A percentile compares a stretch with the other conserved stretches of the same genome.
phyloP scores from a whole-genome alignment of 2,113 vertebrate genomes.

The Rana temporaria region DNA sequence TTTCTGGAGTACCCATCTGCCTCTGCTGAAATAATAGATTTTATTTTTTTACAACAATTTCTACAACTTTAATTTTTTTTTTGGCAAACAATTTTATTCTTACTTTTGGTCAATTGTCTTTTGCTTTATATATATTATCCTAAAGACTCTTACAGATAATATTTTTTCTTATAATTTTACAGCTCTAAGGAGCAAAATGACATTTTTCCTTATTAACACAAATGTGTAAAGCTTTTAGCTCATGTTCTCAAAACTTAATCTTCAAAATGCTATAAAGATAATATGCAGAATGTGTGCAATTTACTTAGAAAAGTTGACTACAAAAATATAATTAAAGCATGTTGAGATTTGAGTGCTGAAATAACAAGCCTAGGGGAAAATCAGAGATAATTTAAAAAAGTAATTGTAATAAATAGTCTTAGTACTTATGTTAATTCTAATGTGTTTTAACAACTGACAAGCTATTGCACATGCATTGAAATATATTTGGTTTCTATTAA shows the following conservation, averaged over 20 bases:
- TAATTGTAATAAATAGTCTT: conserved; percentile 2
- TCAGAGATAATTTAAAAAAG: not conserved
- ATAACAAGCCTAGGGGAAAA: not conserved
- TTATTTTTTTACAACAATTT: no score
- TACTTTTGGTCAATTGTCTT: no score
- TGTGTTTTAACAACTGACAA: not conserved
- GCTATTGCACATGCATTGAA: not conserved
- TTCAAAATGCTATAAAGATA: not conserved
- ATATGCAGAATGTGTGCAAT: not conserved
- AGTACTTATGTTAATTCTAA: not conserved
- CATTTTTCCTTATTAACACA: not conserved
- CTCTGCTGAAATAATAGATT: no score
- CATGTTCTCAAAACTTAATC: not conserved
- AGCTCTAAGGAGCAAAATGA: not conserved
- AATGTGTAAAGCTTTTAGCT: not conserved
- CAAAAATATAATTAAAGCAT: conserved; percentile 11
- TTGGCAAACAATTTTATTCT: no score
- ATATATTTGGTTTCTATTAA: not conserved
- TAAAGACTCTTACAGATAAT: no score
- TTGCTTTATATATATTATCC: no score
- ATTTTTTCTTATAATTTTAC: no score
- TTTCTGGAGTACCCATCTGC: no score
- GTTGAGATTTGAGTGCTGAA: not conserved
- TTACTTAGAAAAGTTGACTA: conserved; percentile 2
- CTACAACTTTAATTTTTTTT: no score